These are phyloP conservation scores for Agelastica alni DNA, from an alignment of 2,888 invertebrate species.

Conservation along the genomic window DNA sequence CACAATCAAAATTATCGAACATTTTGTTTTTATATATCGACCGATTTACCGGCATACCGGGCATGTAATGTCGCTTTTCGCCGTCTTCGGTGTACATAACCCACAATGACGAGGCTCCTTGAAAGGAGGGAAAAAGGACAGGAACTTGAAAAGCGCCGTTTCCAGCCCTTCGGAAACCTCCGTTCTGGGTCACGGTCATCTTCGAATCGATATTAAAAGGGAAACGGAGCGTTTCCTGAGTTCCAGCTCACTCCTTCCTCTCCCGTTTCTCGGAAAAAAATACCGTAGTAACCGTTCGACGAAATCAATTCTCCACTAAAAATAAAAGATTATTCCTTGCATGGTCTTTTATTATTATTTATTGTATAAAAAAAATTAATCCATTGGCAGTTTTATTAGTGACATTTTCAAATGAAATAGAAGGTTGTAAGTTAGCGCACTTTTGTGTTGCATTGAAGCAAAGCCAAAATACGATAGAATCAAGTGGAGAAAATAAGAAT, in stretches of 20 bases:
- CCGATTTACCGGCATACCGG: background rate
- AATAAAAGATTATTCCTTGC: too few species aligned
- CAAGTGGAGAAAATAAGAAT: too few species aligned
- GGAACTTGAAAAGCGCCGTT: slow-evolving; percentile 17
- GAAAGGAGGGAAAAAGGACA: slow-evolving; percentile 14
- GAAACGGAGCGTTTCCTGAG: slow-evolving; percentile 5
- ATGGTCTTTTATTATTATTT: too few species aligned
- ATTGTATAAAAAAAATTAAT: too few species aligned
- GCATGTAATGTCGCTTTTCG: background rate
- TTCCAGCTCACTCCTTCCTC: slow-evolving; percentile 2
- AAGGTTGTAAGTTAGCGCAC: too few species aligned
- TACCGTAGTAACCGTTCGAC: too few species aligned
- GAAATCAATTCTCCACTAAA: too few species aligned
- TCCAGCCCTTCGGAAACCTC: slow-evolving; percentile 8
- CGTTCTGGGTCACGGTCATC: slow-evolving; percentile 18
- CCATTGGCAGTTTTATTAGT: too few species aligned
- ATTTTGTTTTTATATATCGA: background rate
- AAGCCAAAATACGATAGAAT: too few species aligned
- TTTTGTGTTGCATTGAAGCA: too few species aligned
- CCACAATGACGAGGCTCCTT: slow-evolving; percentile 4
- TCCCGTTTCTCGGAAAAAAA: background rate
- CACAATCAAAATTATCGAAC: too few species aligned
- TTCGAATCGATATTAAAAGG: slow-evolving; percentile 12
- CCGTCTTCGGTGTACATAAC: slow-evolving; percentile 17
- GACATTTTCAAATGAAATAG: too few species aligned